phyloP scores from a whole-genome alignment of 92 coral and sea anemone species.

The Epizoanthus stellaris region DNA sequence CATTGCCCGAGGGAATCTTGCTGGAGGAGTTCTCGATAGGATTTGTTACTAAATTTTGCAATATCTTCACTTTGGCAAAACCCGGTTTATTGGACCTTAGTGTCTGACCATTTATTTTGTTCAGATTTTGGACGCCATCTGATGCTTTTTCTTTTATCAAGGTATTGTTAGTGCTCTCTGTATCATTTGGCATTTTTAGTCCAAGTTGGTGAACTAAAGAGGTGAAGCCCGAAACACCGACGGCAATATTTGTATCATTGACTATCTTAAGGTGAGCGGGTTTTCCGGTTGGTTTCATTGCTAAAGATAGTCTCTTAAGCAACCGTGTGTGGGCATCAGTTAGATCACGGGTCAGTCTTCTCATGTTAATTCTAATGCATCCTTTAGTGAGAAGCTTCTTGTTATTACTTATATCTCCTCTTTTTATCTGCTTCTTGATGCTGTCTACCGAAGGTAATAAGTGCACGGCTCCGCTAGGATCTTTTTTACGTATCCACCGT shows the following conservation, averaged over 20 bases:
- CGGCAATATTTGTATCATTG: not conserved
- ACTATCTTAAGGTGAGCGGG: not conserved
- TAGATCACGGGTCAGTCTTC: not conserved
- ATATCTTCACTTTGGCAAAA: too few relatives aligned
- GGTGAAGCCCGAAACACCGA: not conserved
- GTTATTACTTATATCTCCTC: not conserved
- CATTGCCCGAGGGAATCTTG: too few relatives aligned
- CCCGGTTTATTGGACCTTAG: not conserved
- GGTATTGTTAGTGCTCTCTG: slow-evolving; percentile 25
- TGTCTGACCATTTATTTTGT: not conserved
- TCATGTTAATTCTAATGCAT: slow-evolving; percentile 24
- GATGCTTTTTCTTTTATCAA: slow-evolving; percentile 7
- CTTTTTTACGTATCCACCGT: slow-evolving; percentile 10
- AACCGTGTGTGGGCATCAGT: not conserved
- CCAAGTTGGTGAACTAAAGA: slow-evolving; percentile 28
- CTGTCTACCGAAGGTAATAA: too few relatives aligned
- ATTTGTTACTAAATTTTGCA: not conserved
- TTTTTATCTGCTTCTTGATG: slow-evolving; percentile 1
- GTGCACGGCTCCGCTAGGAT: too few relatives aligned
- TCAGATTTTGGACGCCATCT: not conserved
- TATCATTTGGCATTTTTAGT: slow-evolving; percentile 25
- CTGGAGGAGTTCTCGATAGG: not conserved
- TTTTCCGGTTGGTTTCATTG: not conserved
- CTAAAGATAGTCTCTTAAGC: not conserved
- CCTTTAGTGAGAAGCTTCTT: slow-evolving; percentile 3